Base-by-base conservation (phyloP, 2,797 vertebrate genomes). In the Tauraco hartlaubi region DNA sequence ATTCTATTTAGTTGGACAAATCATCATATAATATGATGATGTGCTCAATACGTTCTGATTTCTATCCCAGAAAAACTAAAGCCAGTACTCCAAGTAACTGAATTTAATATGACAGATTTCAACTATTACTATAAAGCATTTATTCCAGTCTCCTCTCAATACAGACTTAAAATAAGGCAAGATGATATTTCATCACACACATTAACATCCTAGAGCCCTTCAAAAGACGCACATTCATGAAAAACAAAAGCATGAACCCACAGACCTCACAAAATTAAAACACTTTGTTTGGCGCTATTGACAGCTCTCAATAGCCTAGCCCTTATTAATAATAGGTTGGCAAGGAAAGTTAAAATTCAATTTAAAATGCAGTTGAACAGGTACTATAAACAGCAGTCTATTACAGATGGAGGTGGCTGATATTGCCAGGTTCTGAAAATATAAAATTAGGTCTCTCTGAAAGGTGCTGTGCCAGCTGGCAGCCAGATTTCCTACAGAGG, bases 391-490 rank as follows among this genome's bases (percentile, higher is more conserved):
- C 18, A 80, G 59, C 33, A 74, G 35, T 17, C 33, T 37, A n/a
- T n/a, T 92, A 79, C 41, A 89, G 17, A 76, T 26, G 58, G 48
- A 85, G 13, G 31, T 31, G 28, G 29, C 44, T 25, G 22, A 58
- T 33, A 89, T 7, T 74, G 68, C 33, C 63, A 88, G 59, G 33
- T 62, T 90, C 73, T 92, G 72, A 31, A 96, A 76, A 91, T 35
- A 71, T 21, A 94, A 90, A 94, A 74, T 68, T 37, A 94, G 43
- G 29, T 80, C 62, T 59, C 71, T 88, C 25, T 54, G 26, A 96
- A 90, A 93, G 68, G 83, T 76, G 55, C 25, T 78, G 75, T 73
- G 78, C 59, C 92, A 92, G 72, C 75, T 89, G 92, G 89, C 75
- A 96, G 49, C 29, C 62, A 89, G 44, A 94, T 56, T 81, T 93